phyloP scores from a whole-genome alignment of 2,888 invertebrate genomes.

The Unio delphinus region DNA sequence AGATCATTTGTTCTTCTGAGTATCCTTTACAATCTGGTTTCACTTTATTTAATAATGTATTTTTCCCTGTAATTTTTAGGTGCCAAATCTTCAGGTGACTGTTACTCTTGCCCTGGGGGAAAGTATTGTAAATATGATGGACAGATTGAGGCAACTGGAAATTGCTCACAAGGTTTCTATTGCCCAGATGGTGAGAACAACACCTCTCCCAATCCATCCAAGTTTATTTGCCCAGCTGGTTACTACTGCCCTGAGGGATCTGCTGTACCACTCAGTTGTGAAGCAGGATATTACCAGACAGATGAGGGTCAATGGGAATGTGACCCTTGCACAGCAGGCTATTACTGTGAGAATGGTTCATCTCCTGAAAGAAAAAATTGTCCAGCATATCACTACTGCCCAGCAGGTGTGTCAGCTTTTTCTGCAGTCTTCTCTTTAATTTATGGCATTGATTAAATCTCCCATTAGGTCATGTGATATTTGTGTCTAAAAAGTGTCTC shows the following conservation, averaged over 20 bases:
- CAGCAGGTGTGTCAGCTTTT: conserved; percentile 43
- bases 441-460: no score
- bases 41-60: not conserved
- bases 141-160: conserved; percentile 55
- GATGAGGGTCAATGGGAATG: conserved; percentile 54
- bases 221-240: conserved; percentile 51
- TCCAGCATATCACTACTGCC: conserved; percentile 64
- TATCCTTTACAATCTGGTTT: not conserved
- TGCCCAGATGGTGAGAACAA: conserved; percentile 65
- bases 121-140: conserved; percentile 62
- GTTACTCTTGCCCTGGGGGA: conserved; percentile 64
- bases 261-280: conserved; percentile 58
- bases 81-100: conserved; percentile 56
- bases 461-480: no score
- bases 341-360: conserved; percentile 59
- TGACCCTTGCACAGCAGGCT: conserved; percentile 64
- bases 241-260: conserved; percentile 63
- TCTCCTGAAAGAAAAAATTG: conserved; percentile 56
- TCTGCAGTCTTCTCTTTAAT: not conserved
- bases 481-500: no score
- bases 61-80: conserved; percentile 33
- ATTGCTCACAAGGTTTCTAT: conserved; percentile 64
- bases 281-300: conserved; percentile 57
- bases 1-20: not conserved
- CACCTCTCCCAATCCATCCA: conserved; percentile 53